Conservation (phyloP, 2,888 invertebrate genomes). For the Heterodera filipjevi region DNA sequence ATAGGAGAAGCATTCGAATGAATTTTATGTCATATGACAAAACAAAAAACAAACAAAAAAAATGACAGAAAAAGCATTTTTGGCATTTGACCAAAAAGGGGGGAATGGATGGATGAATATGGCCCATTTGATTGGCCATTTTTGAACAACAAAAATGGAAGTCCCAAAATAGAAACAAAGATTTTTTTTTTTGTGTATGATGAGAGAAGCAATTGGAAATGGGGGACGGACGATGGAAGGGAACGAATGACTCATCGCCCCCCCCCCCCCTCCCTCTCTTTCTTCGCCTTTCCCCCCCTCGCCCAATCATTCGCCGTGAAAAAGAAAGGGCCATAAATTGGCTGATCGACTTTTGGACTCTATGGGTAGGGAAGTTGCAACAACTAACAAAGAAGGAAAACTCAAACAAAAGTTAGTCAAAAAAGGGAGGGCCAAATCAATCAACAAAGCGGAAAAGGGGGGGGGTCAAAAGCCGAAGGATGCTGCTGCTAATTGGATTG, state of each 20-base stretch:
- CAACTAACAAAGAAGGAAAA: neutral
- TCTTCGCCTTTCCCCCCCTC: neutral
- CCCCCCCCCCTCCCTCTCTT: neutral
- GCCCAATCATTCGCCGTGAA: neutral
- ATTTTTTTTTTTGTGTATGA: neutral
- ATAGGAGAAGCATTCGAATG: neutral
- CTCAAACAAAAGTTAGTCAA: neutral
- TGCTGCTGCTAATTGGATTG: too few species aligned
- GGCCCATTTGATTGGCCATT: neutral
- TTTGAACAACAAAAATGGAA: neutral
- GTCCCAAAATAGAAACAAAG: neutral
- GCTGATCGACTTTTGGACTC: neutral
- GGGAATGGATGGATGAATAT: neutral
- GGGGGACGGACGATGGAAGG: neutral
- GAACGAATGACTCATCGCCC: neutral
- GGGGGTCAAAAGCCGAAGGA: too few species aligned
- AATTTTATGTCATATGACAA: neutral
- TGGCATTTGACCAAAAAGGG: neutral
- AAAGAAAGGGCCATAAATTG: neutral
- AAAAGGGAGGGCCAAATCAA: neutral
- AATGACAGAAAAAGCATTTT: neutral
- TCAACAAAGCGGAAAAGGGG: too few species aligned
- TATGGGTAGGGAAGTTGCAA: neutral
- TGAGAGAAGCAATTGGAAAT: neutral
- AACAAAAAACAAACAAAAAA: neutral